Percentiles rank a stretch among this genome's conserved stretches.
Evolutionary conservation across 2,888 invertebrate genomes (phyloP).

Genomic region (Pollenia griseotomentosa): DNA sequence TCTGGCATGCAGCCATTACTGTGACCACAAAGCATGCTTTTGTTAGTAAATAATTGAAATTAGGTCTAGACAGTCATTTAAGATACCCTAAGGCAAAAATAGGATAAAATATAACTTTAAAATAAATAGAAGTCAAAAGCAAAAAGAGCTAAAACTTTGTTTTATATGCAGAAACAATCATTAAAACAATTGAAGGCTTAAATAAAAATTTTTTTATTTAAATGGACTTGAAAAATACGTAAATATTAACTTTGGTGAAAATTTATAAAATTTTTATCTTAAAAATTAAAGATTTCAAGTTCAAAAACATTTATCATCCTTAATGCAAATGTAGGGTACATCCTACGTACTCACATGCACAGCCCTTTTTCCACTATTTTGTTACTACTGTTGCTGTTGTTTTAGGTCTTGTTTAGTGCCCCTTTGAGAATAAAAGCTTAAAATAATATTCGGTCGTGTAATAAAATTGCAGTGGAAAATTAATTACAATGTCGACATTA

Average conservation of each 20-base stretch:
- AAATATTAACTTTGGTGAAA: too few relatives aligned
- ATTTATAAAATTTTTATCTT: too few relatives aligned
- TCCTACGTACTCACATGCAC: constrained; percentile 25
- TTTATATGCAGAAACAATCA: too few relatives aligned
- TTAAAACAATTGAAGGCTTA: too few relatives aligned
- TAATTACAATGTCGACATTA: constrained; percentile 67
- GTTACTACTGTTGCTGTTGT: constrained; percentile 13
- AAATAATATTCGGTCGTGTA: constrained; percentile 42
- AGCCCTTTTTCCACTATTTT: constrained; percentile 60
- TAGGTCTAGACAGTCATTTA: constrained; percentile 75
- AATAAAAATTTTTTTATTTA: too few relatives aligned
- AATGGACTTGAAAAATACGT: too few relatives aligned
- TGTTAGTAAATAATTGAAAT: constrained; percentile 63
- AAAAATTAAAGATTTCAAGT: too few relatives aligned
- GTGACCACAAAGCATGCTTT: constrained; percentile 76
- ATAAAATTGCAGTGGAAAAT: constrained; percentile 61
- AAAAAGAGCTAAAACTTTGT: constrained; percentile 3
- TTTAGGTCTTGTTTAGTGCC: neutral
- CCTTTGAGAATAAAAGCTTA: constrained; percentile 48
- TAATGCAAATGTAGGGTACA: neutral
- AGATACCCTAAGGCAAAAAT: neutral
- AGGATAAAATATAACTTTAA: neutral
- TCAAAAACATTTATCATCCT: neutral
- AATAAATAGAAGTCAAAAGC: neutral
- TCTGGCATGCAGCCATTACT: constrained; percentile 81